Evolutionary conservation across 2,888 invertebrate species (phyloP).

Genomic region (Drosophila neonasuta): DNA sequence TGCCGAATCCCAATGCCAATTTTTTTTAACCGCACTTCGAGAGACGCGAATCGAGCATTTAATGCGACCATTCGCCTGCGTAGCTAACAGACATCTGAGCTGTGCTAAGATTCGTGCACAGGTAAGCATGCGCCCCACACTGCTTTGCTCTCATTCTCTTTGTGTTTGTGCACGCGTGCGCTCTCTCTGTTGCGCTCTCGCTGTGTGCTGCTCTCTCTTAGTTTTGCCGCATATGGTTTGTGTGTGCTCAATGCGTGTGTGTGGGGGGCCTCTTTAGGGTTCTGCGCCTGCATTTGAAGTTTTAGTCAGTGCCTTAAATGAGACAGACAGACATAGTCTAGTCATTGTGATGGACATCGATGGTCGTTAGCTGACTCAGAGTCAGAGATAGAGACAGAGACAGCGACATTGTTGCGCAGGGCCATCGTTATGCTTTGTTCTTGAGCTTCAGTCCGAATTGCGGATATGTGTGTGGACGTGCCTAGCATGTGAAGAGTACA

Average conservation of each 20-base stretch:
- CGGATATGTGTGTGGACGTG: slow-evolving; percentile 68
- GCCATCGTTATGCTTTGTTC: slow-evolving; percentile 55
- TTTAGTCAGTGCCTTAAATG: slow-evolving; percentile 24
- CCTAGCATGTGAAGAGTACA: slow-evolving; percentile 46
- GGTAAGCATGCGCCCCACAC: slow-evolving; percentile 24
- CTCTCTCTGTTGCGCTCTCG: neutral
- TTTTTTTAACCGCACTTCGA: slow-evolving; percentile 14
- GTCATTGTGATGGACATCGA: slow-evolving; percentile 42
- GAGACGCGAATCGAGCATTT: slow-evolving; percentile 38
- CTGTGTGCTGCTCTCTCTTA: slow-evolving; percentile 21
- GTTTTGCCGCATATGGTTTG: neutral
- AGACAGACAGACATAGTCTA: slow-evolving; percentile 26
- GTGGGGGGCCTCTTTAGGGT: slow-evolving; percentile 33
- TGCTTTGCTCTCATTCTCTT: slow-evolving; percentile 1
- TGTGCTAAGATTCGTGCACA: slow-evolving; percentile 14
- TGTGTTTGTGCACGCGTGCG: neutral
- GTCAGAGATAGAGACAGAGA: neutral
- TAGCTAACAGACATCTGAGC: slow-evolving; percentile 64
- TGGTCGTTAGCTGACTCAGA: slow-evolving; percentile 34
- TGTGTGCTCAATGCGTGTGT: slow-evolving; percentile 5
- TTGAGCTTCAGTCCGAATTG: slow-evolving; percentile 64
- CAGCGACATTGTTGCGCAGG: slow-evolving; percentile 32
- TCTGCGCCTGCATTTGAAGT: slow-evolving; percentile 31
- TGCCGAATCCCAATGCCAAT: slow-evolving; percentile 31
- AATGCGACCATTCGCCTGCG: slow-evolving; percentile 59